Evolutionary conservation across 2,888 invertebrate species (phyloP), one percentile per base, ranked within the genome.

Genomic region (Scelioninae gen. 1): DNA sequence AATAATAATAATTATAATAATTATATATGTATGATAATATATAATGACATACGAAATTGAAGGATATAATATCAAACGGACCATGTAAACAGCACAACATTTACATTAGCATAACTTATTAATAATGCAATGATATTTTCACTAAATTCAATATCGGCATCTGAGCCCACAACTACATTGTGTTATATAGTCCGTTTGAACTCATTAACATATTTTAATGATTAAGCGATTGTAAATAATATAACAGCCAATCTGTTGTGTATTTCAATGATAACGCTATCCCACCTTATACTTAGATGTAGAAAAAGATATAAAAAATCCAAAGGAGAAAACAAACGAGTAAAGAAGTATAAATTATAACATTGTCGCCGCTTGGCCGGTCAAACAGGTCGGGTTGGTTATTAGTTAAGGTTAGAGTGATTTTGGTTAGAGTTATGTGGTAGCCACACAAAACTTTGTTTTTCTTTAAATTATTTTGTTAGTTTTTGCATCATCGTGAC

Each of bases 361-460:
- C 8, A 38, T 45, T 66, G 40, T 78, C 40, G 43, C 34, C 53
- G 45, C 13, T 75, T 69, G 77, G 51, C 63, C 66, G 34, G 80
- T 74, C 49, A 75, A 82, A 76, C 76, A 49, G 76, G 58, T 72
- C 82, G 68, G 66, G 29, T 49, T 43, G 69, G 49, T 31, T 29
- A 32, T 51, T 75, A 82, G 63, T 66, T 78, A 83, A 82, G 78
- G 51, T 62, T 80, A 83, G 75, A 75, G 45, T 81, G 75, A 83
- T 79, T 78, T 83, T 71, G 81, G 79, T 83, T 82, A 83, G 81
- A 75, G 65, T 74, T 66, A 75, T 74, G 75, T 83, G 74, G 80
- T 75, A 74, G 81, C 69, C 74, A 65, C 69, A 69, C 51, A 34
- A 65, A 75, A 38, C 63, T 29, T 47, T 53, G 15, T 47, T 47